These are phyloP conservation scores for Protophormia terraenovae DNA, from an alignment of 2,888 invertebrate species.

Conservation along the genomic window DNA sequence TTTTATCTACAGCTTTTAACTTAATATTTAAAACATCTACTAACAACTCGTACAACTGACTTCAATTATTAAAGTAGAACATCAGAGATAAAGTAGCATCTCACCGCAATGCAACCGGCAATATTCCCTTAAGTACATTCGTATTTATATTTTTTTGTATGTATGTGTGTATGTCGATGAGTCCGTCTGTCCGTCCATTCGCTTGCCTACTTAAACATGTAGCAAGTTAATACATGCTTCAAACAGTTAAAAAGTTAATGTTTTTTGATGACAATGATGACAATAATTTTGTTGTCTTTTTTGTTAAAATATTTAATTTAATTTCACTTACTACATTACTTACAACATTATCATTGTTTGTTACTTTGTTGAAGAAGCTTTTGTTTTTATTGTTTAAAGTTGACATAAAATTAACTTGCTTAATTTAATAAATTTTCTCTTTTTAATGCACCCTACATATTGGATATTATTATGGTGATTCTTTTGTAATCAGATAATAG, in stretches of 20 bases:
- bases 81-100: slow-evolving; percentile 30
- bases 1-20: not conserved
- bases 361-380: slow-evolving; percentile 17
- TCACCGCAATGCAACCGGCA: not conserved
- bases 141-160: too few species aligned
- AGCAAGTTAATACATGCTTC: slow-evolving; percentile 44
- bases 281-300: slow-evolving; percentile 14
- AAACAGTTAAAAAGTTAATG: slow-evolving; percentile 38
- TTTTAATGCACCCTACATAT: not conserved
- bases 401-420: slow-evolving; percentile 39
- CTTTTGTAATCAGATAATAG: too few species aligned
- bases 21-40: not conserved
- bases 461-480: too few species aligned
- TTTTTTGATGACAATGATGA: slow-evolving; percentile 35
- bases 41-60: not conserved
- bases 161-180: too few species aligned
- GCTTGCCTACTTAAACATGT: not conserved
- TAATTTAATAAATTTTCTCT: slow-evolving; percentile 53
- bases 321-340: slow-evolving; percentile 17
- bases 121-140: slow-evolving; percentile 13
- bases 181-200: not conserved
- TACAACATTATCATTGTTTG: slow-evolving; percentile 10
- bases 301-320: slow-evolving; percentile 25
- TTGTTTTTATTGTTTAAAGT: slow-evolving; percentile 40
- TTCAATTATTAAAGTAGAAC: slow-evolving; percentile 48